Evolutionary conservation across 1,140 invertebrate species (phyloP).

Genomic region (Papilio dardanus): DNA sequence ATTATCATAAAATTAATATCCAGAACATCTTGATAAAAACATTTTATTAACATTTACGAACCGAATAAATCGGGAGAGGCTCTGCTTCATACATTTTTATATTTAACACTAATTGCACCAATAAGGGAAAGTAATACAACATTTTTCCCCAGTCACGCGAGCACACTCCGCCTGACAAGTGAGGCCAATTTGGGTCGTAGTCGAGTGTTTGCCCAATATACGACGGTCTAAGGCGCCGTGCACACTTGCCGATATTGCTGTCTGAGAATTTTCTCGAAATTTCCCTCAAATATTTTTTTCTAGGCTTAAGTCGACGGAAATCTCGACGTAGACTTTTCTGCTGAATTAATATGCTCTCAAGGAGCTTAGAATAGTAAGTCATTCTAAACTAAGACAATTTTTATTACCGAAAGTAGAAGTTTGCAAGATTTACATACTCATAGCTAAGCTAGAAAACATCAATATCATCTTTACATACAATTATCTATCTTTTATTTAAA

Average conservation of each 20-base stretch:
- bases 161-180: constrained; percentile 58
- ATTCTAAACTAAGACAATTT: neutral
- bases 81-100: constrained; percentile 27
- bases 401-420: neutral
- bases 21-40: constrained; percentile 2
- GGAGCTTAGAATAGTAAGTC: neutral
- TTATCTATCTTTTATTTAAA: neutral
- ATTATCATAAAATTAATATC: neutral
- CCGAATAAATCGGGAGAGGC: constrained; percentile 33
- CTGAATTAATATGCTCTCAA: neutral
- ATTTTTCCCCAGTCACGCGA: constrained; percentile 53
- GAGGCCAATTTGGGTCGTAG: constrained; percentile 61
- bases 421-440: neutral
- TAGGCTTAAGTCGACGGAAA: neutral
- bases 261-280: neutral
- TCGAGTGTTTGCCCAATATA: constrained; percentile 60
- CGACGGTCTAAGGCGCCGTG: constrained; percentile 40
- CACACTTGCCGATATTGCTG: constrained; percentile 37
- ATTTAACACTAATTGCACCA: constrained; percentile 41
- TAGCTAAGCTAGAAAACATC: neutral
- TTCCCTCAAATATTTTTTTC: neutral
- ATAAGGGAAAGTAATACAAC: constrained; percentile 48
- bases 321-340: neutral
- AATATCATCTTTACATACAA: neutral
- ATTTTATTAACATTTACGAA: neutral